Conservation (phyloP, 2,888 invertebrate species). For the Nysson spinosus region DNA sequence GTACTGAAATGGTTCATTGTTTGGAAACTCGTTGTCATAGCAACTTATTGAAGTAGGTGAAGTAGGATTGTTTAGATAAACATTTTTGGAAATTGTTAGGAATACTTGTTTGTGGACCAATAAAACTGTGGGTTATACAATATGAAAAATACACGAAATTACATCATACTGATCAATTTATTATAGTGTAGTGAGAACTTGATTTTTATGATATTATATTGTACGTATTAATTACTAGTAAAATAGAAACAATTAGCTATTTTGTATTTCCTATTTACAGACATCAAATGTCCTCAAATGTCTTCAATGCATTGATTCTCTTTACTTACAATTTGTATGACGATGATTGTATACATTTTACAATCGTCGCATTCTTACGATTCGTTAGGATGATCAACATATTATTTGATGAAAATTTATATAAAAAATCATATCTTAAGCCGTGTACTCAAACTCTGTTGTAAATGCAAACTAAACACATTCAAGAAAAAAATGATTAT, state of each 20-base stretch:
- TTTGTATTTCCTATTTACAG: too few species aligned
- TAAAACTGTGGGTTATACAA: too few species aligned
- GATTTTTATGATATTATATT: slow-evolving; percentile 5
- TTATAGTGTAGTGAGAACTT: slow-evolving; percentile 12
- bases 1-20: slow-evolving; percentile 21
- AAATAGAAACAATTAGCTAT: slow-evolving; percentile 4
- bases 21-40: slow-evolving; percentile 43
- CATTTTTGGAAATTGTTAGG: too few species aligned
- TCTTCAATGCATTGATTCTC: neutral
- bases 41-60: too few species aligned
- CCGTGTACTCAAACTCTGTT: slow-evolving; percentile 1
- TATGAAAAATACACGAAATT: slow-evolving; percentile 3
- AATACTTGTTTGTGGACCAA: too few species aligned
- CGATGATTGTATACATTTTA: slow-evolving; percentile 7
- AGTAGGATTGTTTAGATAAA: too few species aligned
- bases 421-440: slow-evolving; percentile 1
- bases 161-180: slow-evolving; percentile 7
- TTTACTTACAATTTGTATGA: neutral
- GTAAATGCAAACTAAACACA: slow-evolving; percentile 18
- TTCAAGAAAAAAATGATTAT: slow-evolving; percentile 16
- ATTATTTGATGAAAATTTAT: neutral
- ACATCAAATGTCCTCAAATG: too few species aligned
- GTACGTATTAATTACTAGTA: neutral
- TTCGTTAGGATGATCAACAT: too few species aligned
- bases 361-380: too few species aligned